These are phyloP conservation scores for Platanista minor DNA, from an alignment of 2,113 vertebrate species.

Conservation along the genomic window DNA sequence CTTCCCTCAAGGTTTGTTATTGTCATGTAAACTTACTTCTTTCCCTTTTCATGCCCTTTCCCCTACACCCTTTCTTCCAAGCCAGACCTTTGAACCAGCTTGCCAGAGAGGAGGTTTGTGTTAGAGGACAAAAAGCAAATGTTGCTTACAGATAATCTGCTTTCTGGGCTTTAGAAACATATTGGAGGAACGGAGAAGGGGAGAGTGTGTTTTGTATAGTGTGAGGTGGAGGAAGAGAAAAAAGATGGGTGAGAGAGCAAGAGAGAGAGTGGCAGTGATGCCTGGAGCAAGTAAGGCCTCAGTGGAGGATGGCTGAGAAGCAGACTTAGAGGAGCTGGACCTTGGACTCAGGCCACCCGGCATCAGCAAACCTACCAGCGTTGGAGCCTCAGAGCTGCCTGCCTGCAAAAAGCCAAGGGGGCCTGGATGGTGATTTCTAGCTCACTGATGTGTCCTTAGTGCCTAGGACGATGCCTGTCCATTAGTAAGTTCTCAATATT, in stretches of 20 bases:
- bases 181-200: background rate
- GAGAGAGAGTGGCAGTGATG: background rate
- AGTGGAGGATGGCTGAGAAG: background rate
- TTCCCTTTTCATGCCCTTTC: background rate
- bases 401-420: too few species aligned
- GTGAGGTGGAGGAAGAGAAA: background rate
- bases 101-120: background rate
- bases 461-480: background rate
- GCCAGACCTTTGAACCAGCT: background rate
- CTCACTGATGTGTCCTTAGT: background rate
- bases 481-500: background rate
- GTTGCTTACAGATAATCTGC: background rate
- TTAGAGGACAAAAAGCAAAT: background rate
- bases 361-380: background rate
- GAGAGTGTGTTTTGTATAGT: background rate
- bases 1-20: background rate
- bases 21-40: background rate
- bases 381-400: background rate
- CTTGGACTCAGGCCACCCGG: rapidly evolving
- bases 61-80: background rate
- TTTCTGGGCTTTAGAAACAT: background rate
- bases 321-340: background rate
- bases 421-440: background rate
- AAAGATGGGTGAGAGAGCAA: background rate
- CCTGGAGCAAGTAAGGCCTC: background rate